Percentiles rank a stretch among this genome's conserved stretches.
phyloP scores from a whole-genome alignment of 2,888 invertebrate genomes.

The Sesamia inferens region DNA sequence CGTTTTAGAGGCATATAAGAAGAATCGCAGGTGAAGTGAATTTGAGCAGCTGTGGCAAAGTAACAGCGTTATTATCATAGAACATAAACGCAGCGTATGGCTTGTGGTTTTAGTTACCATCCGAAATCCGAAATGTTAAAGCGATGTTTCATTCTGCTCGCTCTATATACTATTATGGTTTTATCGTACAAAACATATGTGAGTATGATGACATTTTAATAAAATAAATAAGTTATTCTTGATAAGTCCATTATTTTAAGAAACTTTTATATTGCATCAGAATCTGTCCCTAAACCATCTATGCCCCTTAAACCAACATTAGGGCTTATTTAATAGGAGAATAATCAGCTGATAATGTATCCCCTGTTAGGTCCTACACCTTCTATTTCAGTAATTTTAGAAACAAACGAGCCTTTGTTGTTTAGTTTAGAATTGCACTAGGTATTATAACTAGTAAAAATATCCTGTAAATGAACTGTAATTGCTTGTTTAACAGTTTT shows the following conservation, averaged over 20 bases:
- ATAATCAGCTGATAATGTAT: too few relatives aligned
- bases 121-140: constrained; percentile 6
- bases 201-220: constrained; percentile 10
- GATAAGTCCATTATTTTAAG: background rate
- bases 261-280: too few relatives aligned
- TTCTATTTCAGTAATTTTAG: too few relatives aligned
- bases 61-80: background rate
- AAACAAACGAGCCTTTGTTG: too few relatives aligned
- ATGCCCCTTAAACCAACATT: too few relatives aligned
- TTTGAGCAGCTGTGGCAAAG: background rate
- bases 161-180: constrained; percentile 1
- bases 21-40: background rate
- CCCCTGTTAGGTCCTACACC: too few relatives aligned
- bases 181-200: constrained; percentile 14
- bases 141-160: constrained; percentile 1
- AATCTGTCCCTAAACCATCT: too few relatives aligned
- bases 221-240: background rate
- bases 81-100: background rate
- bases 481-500: too few relatives aligned
- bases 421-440: too few relatives aligned
- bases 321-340: too few relatives aligned
- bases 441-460: too few relatives aligned
- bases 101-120: background rate
- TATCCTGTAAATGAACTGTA: too few relatives aligned
- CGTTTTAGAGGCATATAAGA: background rate